phyloP scores from a whole-genome alignment of 2,113 vertebrate genomes.

The Caranx ignobilis region DNA sequence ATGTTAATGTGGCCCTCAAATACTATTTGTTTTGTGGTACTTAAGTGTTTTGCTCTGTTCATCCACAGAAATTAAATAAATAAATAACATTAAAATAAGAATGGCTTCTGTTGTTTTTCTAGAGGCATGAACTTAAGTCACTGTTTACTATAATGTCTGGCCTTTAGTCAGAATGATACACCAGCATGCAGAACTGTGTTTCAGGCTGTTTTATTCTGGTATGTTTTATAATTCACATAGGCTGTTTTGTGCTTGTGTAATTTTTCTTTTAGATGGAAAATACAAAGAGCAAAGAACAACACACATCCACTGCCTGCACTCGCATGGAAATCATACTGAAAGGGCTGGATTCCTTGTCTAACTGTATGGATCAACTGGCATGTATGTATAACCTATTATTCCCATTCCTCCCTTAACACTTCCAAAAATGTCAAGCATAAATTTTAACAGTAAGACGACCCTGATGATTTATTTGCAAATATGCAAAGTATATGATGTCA shows the following conservation, averaged over 20 bases:
- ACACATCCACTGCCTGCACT: not conserved
- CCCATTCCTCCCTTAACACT: not conserved
- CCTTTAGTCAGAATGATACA: not conserved
- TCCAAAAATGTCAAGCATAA: constrained; percentile 30
- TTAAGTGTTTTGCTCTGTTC: constrained; percentile 5
- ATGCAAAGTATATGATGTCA: constrained; percentile 68
- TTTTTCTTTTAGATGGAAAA: constrained; percentile 77
- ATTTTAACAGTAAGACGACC: constrained; percentile 5
- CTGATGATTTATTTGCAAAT: constrained; percentile 66
- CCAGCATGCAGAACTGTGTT: not conserved
- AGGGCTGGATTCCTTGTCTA: constrained; percentile 71
- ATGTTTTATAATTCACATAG: not conserved
- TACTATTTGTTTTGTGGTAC: not conserved
- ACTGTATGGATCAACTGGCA: constrained; percentile 70
- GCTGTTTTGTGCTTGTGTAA: not conserved
- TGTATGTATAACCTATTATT: constrained; percentile 63
- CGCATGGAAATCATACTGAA: constrained; percentile 71
- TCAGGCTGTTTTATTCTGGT: not conserved
- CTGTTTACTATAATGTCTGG: not conserved
- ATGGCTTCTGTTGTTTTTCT: constrained; percentile 9
- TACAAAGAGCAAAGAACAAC: not conserved
- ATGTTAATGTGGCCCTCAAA: not conserved
- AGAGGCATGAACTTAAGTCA: not conserved
- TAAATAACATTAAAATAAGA: not conserved
- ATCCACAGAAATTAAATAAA: constrained; percentile 4